Evolutionary conservation across 2,113 vertebrate species (phyloP).

Genomic region (Tragulus kanchil): DNA sequence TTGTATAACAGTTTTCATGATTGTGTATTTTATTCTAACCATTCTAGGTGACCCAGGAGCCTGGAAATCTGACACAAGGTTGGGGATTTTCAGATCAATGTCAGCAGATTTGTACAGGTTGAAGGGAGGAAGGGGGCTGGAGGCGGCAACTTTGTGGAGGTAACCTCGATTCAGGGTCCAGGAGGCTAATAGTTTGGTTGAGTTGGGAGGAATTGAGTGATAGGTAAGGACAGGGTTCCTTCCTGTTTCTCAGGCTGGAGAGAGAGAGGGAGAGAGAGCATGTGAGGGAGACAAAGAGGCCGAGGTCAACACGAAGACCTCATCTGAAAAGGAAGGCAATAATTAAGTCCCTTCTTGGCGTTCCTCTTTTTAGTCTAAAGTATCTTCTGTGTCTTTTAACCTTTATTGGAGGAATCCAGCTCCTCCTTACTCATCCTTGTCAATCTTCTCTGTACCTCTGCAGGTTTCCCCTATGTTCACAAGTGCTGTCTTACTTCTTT

Average conservation of each 20-base stretch:
- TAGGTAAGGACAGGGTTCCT: neutral
- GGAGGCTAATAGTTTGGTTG: constrained; percentile 3
- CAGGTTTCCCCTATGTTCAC: neutral
- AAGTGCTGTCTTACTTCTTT: neutral
- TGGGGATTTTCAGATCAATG: constrained; percentile 61
- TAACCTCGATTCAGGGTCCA: neutral
- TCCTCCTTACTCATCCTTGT: neutral
- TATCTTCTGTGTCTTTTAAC: neutral
- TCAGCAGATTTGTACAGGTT: neutral
- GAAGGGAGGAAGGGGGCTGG: neutral
- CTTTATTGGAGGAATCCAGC: neutral
- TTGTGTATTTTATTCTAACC: constrained; percentile 53
- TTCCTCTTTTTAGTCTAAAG: neutral
- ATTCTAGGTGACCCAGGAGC: constrained; percentile 40
- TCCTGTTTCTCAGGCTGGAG: neutral
- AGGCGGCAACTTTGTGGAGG: neutral
- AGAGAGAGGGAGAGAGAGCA: neutral
- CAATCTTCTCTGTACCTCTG: neutral
- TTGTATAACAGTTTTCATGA: neutral
- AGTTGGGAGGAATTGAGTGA: constrained; percentile 27
- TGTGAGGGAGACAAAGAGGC: neutral
- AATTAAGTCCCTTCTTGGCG: neutral
- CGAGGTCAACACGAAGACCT: neutral
- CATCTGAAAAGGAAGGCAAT: fast-evolving
- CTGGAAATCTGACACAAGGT: constrained; percentile 27